phyloP scores from a whole-genome alignment of 2,888 invertebrate genomes.

The Aradus depressus region DNA sequence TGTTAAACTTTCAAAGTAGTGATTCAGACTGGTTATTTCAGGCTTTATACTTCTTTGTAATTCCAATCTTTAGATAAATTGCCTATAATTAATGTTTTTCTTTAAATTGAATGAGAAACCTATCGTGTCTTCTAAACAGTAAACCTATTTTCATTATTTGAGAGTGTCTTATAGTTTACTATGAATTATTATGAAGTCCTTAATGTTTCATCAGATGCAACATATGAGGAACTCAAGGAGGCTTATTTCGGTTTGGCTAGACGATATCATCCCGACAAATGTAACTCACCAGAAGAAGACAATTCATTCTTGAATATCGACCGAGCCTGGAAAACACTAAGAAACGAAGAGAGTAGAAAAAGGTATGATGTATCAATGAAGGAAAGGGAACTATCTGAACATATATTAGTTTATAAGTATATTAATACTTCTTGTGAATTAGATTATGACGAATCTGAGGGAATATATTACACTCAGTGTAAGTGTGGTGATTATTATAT shows the following conservation, averaged over 20 bases:
- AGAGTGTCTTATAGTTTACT: neutral
- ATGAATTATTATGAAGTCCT: slow-evolving; percentile 19
- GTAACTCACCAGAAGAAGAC: neutral
- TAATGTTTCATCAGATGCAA: neutral
- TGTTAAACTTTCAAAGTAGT: too few relatives aligned
- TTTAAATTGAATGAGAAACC: too few relatives aligned
- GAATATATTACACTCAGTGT: slow-evolving; percentile 15
- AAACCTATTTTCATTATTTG: neutral
- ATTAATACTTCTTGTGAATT: slow-evolving; percentile 9
- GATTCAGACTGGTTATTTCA: too few relatives aligned
- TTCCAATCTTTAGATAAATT: too few relatives aligned
- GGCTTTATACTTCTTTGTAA: too few relatives aligned
- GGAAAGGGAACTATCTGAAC: slow-evolving; percentile 12
- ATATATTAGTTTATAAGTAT: too few relatives aligned
- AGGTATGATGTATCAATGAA: slow-evolving; percentile 14
- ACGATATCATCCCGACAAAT: slow-evolving; percentile 19
- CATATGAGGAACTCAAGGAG: slow-evolving; percentile 17
- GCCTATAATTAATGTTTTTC: too few relatives aligned
- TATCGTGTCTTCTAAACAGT: neutral
- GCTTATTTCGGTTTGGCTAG: slow-evolving; percentile 10
- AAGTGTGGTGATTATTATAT: slow-evolving; percentile 22
- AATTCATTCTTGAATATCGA: slow-evolving; percentile 14
- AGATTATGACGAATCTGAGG: slow-evolving; percentile 13
- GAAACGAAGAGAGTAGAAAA: slow-evolving; percentile 14
- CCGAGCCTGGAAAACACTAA: slow-evolving; percentile 21